phyloP scores from a whole-genome alignment of 2,797 vertebrate genomes.

The Antennarius maculatus region DNA sequence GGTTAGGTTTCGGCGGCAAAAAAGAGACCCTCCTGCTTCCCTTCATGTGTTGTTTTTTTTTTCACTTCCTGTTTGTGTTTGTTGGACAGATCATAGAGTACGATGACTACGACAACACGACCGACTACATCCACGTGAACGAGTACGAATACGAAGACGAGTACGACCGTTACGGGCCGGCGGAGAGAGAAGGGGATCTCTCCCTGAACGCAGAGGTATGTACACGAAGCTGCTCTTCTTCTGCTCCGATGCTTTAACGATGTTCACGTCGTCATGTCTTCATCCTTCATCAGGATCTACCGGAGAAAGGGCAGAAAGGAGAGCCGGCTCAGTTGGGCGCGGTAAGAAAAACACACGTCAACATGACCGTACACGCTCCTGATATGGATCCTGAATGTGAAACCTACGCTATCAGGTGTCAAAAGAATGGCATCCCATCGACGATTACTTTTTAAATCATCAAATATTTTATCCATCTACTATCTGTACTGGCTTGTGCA shows the following conservation, averaged over 20 bases:
- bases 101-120: slow-evolving; percentile 76
- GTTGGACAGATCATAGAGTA: slow-evolving; percentile 75
- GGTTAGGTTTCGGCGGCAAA: slow-evolving; percentile 65
- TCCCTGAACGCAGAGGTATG: slow-evolving; percentile 62
- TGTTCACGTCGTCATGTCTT: background rate
- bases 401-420: too few relatives aligned
- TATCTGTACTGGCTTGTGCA: background rate
- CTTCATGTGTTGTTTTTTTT: slow-evolving; percentile 1
- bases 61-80: background rate
- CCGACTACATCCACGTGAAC: slow-evolving; percentile 57
- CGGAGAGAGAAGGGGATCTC: slow-evolving; percentile 64
- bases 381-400: background rate
- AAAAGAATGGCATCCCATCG: background rate
- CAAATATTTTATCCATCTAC: background rate
- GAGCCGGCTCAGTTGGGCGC: slow-evolving; percentile 79
- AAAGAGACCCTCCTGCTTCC: background rate
- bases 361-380: background rate
- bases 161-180: slow-evolving; percentile 77
- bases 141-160: slow-evolving; percentile 81
- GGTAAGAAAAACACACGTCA: slow-evolving; percentile 73
- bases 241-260: background rate
- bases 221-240: background rate
- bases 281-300: slow-evolving; percentile 54
- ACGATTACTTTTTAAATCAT: background rate
- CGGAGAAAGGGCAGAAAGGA: slow-evolving; percentile 87